Evolutionary conservation across 2,888 invertebrate species (phyloP), one percentile per base, ranked within the genome.

Genomic region (Cerastis rubricosa): DNA sequence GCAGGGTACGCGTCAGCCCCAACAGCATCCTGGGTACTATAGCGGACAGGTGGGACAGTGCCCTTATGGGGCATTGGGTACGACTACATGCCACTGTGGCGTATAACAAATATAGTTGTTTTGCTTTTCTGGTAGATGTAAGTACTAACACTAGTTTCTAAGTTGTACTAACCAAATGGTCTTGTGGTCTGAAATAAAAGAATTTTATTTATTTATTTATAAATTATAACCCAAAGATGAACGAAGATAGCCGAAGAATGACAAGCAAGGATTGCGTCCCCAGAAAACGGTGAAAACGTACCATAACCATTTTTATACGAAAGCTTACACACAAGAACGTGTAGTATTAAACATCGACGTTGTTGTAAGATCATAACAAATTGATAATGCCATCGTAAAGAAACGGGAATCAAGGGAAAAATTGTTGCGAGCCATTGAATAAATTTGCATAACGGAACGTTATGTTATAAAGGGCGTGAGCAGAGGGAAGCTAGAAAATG

Each of bases 381-480:
- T 83, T 88, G 84, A 87, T 84, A 85, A 61, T 74, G 67, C 74
- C 63, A 57, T 74, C 73, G 70, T 81, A 89, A 86, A 87, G 83
- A 81, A 81, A 81, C 83, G 71, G 63, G 76, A 84, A 83, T 84
- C 73, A 71, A 63, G 70, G 70, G 77, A 78, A 84, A 84, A 81
- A 84, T 85, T 78, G 80, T 80, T 74, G 25, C 25, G 6, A 67
- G 78, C 82, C 80, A 82, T 89, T 85, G 86, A 88, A 89, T 89
- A 89, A 81, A 88, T 89, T 88, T 87, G 76, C 85, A 85, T 86
- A 81, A 78, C 54, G 19, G 59, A 66, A 64, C 54, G 54, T 65
- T 63, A 70, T 74, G 57, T 59, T 59, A 59, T 19, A 64, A 35
- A 65, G 29, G 68, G 25, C 12, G 65, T 70, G 35, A 11, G 45